These are phyloP conservation scores for Amphipyra tragopoginis DNA, from an alignment of 2,888 invertebrate genomes.

Conservation along the genomic window DNA sequence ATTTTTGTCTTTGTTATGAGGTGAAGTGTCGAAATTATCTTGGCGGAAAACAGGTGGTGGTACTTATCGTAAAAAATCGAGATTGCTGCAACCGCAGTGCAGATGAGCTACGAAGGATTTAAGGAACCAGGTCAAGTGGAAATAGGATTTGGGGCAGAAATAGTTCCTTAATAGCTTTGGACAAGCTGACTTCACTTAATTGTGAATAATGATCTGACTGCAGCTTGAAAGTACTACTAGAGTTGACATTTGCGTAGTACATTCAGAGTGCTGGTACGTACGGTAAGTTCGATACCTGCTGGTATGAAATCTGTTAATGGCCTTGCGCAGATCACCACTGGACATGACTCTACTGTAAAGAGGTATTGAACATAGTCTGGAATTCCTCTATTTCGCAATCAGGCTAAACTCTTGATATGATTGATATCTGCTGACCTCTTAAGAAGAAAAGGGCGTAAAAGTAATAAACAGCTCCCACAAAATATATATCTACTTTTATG, in stretches of 20 bases:
- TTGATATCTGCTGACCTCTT: too few species aligned
- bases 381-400: too few species aligned
- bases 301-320: too few species aligned
- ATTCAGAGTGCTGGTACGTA: too few species aligned
- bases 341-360: too few species aligned
- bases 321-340: too few species aligned
- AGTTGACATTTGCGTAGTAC: too few species aligned
- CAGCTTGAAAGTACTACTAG: background rate
- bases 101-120: slow-evolving; percentile 14
- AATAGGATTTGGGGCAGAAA: slow-evolving; percentile 5
- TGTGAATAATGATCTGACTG: slow-evolving; percentile 1
- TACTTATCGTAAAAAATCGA: slow-evolving; percentile 9
- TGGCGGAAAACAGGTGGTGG: slow-evolving; percentile 18
- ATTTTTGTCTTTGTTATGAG: slow-evolving; percentile 26
- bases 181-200: background rate
- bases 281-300: too few species aligned
- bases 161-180: background rate
- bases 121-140: slow-evolving; percentile 32
- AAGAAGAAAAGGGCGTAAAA: too few species aligned
- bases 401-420: too few species aligned
- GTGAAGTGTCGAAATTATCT: slow-evolving; percentile 20
- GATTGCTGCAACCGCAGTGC: slow-evolving; percentile 42
- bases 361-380: background rate
- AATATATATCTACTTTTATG: background rate
- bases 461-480: background rate